phyloP scores from a whole-genome alignment of 2,113 vertebrate species.

The Desmodus rotundus region DNA sequence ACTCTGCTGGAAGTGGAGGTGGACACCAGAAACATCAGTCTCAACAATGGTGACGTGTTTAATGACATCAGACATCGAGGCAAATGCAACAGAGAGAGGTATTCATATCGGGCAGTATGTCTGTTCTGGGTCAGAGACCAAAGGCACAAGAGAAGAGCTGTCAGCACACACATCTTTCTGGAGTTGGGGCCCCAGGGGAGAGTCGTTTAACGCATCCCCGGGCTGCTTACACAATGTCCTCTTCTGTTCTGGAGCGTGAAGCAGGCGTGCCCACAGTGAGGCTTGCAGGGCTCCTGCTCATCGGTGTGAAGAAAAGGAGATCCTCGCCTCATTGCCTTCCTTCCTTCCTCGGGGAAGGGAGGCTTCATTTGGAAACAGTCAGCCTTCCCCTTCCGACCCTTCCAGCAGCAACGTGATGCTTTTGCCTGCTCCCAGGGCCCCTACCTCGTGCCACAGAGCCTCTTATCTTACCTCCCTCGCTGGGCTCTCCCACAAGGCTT shows the following conservation, averaged over 20 bases:
- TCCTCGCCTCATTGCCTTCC: not conserved
- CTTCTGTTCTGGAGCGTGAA: constrained; percentile 38
- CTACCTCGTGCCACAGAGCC: not conserved
- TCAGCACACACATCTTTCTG: constrained; percentile 23
- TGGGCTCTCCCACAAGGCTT: not conserved
- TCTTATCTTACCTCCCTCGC: not conserved
- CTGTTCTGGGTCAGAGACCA: constrained; percentile 17
- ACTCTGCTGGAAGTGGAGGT: not conserved
- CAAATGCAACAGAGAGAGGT: not conserved
- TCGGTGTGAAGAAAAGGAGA: constrained; percentile 14
- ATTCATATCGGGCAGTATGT: not conserved
- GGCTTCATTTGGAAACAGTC: not conserved
- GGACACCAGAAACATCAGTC: not conserved
- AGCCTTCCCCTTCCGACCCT: not conserved
- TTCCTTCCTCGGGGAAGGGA: not conserved
- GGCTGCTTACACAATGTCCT: constrained; percentile 35
- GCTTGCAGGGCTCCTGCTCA: not conserved
- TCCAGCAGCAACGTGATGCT: not conserved
- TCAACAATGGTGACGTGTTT: not conserved
- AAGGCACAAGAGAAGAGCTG: constrained; percentile 22
- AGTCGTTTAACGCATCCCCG: constrained; percentile 46
- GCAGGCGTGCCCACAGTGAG: not conserved
- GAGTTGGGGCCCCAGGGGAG: constrained; percentile 20
- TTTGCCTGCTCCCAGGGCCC: not conserved
- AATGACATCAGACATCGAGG: not conserved